Conservation (phyloP, 2,888 invertebrate genomes). For the Autographa gamma region DNA sequence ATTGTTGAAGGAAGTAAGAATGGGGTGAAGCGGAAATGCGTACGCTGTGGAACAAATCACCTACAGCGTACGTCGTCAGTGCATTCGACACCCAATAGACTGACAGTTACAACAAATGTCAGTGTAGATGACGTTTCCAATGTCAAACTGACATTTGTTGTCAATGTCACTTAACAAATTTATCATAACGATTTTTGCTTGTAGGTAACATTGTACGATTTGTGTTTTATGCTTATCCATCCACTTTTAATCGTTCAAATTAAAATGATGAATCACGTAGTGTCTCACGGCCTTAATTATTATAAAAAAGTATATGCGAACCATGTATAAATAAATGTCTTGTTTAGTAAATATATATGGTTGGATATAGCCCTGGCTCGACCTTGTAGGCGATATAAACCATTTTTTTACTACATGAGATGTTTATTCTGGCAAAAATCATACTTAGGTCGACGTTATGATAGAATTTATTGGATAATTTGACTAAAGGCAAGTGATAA, state of each 20-base stretch:
- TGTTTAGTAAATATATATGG: constrained; percentile 5
- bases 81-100: constrained; percentile 51
- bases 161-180: constrained; percentile 54
- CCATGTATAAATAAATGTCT: constrained; percentile 9
- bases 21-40: neutral
- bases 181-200: constrained; percentile 64
- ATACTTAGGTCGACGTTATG: constrained; percentile 28
- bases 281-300: constrained; percentile 61
- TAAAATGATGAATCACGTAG: constrained; percentile 69
- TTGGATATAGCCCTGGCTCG: neutral
- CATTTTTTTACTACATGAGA: constrained; percentile 11
- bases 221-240: constrained; percentile 70
- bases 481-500: neutral
- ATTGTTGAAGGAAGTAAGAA: constrained; percentile 24
- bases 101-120: constrained; percentile 43
- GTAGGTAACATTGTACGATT: constrained; percentile 65
- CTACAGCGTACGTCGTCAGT: constrained; percentile 22
- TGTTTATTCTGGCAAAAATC: constrained; percentile 23
- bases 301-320: constrained; percentile 52
- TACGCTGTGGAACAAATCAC: constrained; percentile 8
- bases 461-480: constrained; percentile 6
- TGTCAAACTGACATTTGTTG: constrained; percentile 44
- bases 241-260: constrained; percentile 64
- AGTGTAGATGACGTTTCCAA: constrained; percentile 17
- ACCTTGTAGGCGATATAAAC: neutral